A percentile compares a stretch with the other conserved stretches of the same genome.
phyloP scores from a whole-genome alignment of 1,140 invertebrate genomes.

The Sinella curviseta region DNA sequence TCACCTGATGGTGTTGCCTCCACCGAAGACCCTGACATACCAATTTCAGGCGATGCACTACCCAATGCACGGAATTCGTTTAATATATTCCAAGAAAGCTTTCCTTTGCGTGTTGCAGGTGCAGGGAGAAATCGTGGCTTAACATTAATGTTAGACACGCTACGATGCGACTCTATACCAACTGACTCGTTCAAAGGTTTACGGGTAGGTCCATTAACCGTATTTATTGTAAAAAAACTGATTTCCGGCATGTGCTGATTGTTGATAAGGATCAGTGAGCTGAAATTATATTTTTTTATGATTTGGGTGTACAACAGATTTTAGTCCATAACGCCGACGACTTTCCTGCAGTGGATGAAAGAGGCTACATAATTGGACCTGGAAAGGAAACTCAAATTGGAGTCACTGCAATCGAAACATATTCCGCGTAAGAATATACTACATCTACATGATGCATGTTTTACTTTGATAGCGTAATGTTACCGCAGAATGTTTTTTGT shows the following conservation, averaged over 20 bases:
- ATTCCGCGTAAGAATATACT: background rate
- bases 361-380: conserved; percentile 17
- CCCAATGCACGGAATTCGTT: background rate
- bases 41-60: background rate
- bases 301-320: background rate
- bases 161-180: conserved; percentile 46
- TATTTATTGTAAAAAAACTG: background rate
- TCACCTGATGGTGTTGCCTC: background rate
- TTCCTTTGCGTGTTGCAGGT: conserved; percentile 23
- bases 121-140: conserved; percentile 46
- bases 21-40: background rate
- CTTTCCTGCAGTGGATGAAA: conserved; percentile 32
- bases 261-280: too few relatives aligned
- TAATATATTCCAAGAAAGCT: conserved; percentile 20
- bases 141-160: conserved; percentile 48
- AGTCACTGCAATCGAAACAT: conserved; percentile 31
- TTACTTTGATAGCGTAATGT: background rate
- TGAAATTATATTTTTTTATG: background rate
- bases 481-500: background rate
- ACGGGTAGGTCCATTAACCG: conserved; percentile 7
- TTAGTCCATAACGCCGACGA: conserved; percentile 33
- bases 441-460: background rate
- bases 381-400: conserved; percentile 33
- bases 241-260: too few relatives aligned
- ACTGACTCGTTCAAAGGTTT: conserved; percentile 49